These are phyloP conservation scores for Sminthurinus aureus DNA, from an alignment of 2,888 invertebrate genomes.

Conservation along the genomic window DNA sequence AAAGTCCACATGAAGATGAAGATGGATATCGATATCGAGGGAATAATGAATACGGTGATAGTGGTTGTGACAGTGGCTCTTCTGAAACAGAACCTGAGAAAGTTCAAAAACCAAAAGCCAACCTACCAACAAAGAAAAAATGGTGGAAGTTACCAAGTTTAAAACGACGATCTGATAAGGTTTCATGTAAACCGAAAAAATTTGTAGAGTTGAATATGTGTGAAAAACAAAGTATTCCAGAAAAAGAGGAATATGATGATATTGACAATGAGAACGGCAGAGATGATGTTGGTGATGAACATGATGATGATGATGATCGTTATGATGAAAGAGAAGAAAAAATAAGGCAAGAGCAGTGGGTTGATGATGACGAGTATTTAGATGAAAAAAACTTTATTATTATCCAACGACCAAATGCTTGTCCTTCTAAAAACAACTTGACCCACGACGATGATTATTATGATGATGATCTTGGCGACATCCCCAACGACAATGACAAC, in stretches of 20 bases:
- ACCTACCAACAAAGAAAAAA: neutral
- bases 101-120: no score
- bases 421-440: neutral
- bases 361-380: constrained; percentile 13
- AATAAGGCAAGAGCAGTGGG: neutral
- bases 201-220: constrained; percentile 7
- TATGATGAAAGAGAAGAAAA: constrained; percentile 4
- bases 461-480: neutral
- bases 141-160: constrained; percentile 31
- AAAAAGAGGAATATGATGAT: constrained; percentile 5
- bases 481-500: neutral
- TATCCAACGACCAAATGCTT: neutral
- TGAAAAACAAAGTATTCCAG: neutral
- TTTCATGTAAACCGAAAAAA: constrained; percentile 19
- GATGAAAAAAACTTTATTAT: constrained; percentile 11
- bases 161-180: constrained; percentile 19
- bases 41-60: constrained; percentile 10
- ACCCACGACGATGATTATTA: neutral
- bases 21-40: neutral
- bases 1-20: neutral
- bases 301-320: neutral
- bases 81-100: neutral
- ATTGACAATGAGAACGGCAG: neutral
- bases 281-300: neutral
- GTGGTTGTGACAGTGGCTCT: constrained; percentile 11